Percentiles rank a stretch among this genome's conserved stretches.
Evolutionary conservation across 2,797 vertebrate genomes (phyloP).

Genomic region (Limnodromus scolopaceus): DNA sequence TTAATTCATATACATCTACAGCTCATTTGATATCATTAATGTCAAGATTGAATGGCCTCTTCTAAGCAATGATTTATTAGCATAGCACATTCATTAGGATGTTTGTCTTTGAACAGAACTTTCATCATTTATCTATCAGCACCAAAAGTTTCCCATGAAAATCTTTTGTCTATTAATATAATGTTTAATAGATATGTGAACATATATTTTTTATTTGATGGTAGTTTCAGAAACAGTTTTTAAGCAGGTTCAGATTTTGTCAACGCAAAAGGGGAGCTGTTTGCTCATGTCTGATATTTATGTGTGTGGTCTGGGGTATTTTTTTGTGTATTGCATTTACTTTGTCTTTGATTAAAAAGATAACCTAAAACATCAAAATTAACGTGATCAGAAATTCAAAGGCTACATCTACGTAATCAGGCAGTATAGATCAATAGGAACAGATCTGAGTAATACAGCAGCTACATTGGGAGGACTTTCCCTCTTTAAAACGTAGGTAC

Average conservation of each 20-base stretch:
- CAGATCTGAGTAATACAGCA: background rate
- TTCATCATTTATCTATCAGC: background rate
- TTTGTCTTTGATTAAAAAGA: background rate
- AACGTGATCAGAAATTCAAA: background rate
- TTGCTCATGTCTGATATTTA: background rate
- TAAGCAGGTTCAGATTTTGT: background rate
- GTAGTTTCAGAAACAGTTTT: background rate
- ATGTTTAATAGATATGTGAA: background rate
- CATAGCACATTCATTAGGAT: background rate
- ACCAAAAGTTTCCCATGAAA: background rate
- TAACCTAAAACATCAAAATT: background rate
- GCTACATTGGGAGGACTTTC: background rate
- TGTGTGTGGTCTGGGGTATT: background rate
- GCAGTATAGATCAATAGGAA: background rate
- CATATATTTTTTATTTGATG: background rate
- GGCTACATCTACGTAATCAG: background rate
- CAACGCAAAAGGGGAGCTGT: background rate
- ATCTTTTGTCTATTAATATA: background rate
- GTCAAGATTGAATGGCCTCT: background rate
- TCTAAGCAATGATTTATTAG: constrained; percentile 42
- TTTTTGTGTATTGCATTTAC: background rate
- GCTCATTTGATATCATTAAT: constrained; percentile 41
- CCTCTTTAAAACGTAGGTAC: background rate
- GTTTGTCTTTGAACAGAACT: constrained; percentile 16
- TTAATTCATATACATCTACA: constrained; percentile 42